A percentile compares a stretch with the other conserved stretches of the same genome.
phyloP scores from a whole-genome alignment of 2,113 vertebrate species.

The Cryptotis parvus region DNA sequence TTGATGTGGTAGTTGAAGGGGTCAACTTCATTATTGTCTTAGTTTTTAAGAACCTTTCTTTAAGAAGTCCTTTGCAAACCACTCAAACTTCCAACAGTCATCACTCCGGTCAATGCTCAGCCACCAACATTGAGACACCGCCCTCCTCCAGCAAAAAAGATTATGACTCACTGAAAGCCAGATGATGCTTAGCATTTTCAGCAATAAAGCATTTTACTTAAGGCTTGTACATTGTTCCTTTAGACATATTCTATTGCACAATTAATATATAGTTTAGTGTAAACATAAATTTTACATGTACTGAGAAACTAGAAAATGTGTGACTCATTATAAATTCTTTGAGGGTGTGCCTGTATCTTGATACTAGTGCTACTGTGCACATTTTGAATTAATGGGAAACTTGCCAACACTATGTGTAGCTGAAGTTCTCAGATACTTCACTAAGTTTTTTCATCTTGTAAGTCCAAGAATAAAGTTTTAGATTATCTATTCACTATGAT shows the following conservation, averaged over 20 bases:
- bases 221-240: background rate
- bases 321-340: background rate
- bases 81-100: background rate
- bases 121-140: background rate
- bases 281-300: background rate
- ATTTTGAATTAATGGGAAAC: conserved; percentile 6
- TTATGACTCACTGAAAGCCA: background rate
- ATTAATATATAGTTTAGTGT: background rate
- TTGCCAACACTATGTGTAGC: background rate
- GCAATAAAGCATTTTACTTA: background rate
- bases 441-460: background rate
- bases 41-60: background rate
- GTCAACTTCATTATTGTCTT: background rate
- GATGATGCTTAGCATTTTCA: background rate
- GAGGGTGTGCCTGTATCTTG: background rate
- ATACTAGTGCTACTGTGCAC: background rate
- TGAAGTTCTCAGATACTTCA: conserved; percentile 16
- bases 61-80: background rate
- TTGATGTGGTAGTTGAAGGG: background rate
- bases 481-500: background rate
- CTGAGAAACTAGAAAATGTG: background rate
- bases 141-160: background rate
- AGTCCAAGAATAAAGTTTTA: background rate
- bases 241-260: background rate
- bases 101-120: background rate